A percentile compares a stretch with the other conserved stretches of the same genome.
These are phyloP conservation scores for Petromus typicus DNA, from an alignment of 2,113 vertebrate genomes.

Conservation along the genomic window DNA sequence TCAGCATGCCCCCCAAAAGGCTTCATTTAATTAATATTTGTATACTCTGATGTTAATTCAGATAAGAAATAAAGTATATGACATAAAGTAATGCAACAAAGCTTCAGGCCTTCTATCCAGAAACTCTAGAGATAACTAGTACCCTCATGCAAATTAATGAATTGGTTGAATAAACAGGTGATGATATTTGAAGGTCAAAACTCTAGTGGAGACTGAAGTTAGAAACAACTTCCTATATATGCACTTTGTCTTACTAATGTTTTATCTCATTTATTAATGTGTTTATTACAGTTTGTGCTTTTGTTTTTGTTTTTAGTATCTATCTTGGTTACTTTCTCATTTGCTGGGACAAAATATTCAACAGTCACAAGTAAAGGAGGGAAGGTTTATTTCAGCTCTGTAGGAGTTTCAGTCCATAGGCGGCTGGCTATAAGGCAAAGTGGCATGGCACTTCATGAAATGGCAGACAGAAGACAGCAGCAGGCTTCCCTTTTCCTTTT, in stretches of 20 bases:
- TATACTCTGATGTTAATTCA: conserved; percentile 21
- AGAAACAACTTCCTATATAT: neutral
- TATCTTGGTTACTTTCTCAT: neutral
- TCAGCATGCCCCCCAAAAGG: neutral
- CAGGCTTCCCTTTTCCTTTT: neutral
- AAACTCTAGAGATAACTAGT: conserved; percentile 1
- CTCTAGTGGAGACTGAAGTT: conserved; percentile 5
- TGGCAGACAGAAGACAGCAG: neutral
- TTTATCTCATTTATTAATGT: neutral
- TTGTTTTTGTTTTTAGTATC: conserved; percentile 43
- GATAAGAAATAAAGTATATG: conserved; percentile 36
- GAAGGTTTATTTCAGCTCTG: neutral
- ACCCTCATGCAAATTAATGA: conserved; percentile 6
- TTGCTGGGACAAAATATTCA: neutral
- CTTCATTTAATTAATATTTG: neutral
- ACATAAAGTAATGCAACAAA: conserved; percentile 30
- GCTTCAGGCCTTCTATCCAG: neutral
- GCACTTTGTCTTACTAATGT: neutral
- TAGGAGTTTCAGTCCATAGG: neutral
- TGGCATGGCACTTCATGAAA: neutral
- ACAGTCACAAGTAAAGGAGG: neutral
- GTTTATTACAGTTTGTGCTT: neutral
- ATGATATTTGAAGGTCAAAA: conserved; percentile 46
- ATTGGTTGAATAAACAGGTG: neutral
- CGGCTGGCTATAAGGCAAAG: neutral